A percentile compares a stretch with the other conserved stretches of the same genome.
Conservation (phyloP, 2,797 vertebrate species). For the Ceryle rudis region DNA sequence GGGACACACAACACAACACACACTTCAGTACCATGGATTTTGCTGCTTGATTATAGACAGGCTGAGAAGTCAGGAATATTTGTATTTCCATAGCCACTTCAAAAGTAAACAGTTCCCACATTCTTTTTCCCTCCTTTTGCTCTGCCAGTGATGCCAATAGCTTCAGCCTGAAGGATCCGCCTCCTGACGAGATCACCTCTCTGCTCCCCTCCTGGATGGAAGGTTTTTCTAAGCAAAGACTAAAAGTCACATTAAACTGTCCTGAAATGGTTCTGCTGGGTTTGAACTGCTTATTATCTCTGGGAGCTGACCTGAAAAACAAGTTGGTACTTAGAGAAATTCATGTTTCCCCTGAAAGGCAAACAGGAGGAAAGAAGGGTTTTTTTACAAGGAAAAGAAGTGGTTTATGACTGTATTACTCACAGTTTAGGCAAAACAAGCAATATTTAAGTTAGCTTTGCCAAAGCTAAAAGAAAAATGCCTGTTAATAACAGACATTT, state of each 20-base stretch:
- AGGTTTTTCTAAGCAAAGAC: slow-evolving; percentile 49
- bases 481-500: slow-evolving; percentile 25
- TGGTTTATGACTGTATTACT: not conserved
- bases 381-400: slow-evolving; percentile 38
- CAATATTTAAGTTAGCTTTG: slow-evolving; percentile 18
- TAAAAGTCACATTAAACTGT: slow-evolving; percentile 18
- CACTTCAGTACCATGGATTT: not conserved
- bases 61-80: slow-evolving; percentile 41
- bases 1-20: no score
- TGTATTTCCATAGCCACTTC: slow-evolving; percentile 60
- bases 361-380: slow-evolving; percentile 4
- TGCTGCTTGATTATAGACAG: slow-evolving; percentile 25
- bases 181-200: not conserved
- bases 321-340: slow-evolving; percentile 55
- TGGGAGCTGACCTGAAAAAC: slow-evolving; percentile 60
- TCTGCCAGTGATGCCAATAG: slow-evolving; percentile 26
- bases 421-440: slow-evolving; percentile 40
- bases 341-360: slow-evolving; percentile 22
- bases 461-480: not conserved
- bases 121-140: slow-evolving; percentile 1
- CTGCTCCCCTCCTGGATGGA: slow-evolving; percentile 25
- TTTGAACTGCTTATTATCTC: slow-evolving; percentile 58
- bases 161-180: slow-evolving; percentile 12
- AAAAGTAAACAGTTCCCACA: slow-evolving; percentile 54
- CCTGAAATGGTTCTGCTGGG: slow-evolving; percentile 52